Percentiles rank a stretch among this genome's conserved stretches.
phyloP scores from a whole-genome alignment of 1,140 invertebrate genomes.

The Pantala flavescens region DNA sequence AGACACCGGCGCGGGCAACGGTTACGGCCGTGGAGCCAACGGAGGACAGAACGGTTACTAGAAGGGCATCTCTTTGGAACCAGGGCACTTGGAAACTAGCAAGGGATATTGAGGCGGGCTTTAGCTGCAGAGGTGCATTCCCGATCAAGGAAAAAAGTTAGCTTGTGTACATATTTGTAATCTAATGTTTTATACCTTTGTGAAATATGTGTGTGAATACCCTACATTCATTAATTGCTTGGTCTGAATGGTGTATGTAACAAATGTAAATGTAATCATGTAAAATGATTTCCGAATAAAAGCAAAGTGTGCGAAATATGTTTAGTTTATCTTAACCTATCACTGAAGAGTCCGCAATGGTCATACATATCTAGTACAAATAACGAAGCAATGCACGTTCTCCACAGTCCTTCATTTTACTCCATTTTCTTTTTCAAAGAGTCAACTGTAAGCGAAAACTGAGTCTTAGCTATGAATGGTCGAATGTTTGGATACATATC shows the following conservation, averaged over 20 bases:
- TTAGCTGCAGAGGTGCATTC: too few relatives aligned
- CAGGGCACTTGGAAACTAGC: too few relatives aligned
- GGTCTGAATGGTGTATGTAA: conserved; percentile 1
- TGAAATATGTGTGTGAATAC: conserved; percentile 2
- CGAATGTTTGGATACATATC: too few relatives aligned
- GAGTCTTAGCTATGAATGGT: too few relatives aligned
- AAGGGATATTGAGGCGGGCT: too few relatives aligned
- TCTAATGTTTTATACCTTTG: neutral
- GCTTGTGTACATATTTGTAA: neutral
- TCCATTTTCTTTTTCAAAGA: too few relatives aligned
- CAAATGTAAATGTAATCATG: neutral
- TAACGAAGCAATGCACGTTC: too few relatives aligned
- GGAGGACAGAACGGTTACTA: conserved; percentile 23
- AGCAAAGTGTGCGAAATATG: neutral
- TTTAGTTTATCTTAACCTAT: too few relatives aligned
- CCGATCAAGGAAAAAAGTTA: neutral
- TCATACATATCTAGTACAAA: too few relatives aligned
- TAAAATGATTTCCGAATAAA: neutral
- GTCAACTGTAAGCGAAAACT: too few relatives aligned
- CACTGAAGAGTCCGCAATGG: too few relatives aligned
- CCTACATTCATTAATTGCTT: neutral
- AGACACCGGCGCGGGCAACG: conserved; percentile 47
- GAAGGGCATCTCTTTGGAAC: neutral
- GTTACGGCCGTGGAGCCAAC: conserved; percentile 28
- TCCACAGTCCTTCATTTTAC: too few relatives aligned